Evolutionary conservation across 2,888 invertebrate genomes (phyloP).

Genomic region (Cephus nigrinus): DNA sequence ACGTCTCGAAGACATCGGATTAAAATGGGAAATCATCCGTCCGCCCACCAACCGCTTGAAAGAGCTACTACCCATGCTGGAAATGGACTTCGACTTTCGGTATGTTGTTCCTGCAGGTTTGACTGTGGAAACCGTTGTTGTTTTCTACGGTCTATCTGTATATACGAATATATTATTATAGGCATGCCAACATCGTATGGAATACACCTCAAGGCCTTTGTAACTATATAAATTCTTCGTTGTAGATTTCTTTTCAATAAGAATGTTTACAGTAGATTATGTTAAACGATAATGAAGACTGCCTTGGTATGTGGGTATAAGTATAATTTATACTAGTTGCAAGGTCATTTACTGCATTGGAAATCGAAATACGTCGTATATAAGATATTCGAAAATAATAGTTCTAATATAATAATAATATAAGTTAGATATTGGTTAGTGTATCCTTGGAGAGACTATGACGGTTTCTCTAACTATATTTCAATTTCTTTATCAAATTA

Average conservation of each 20-base stretch:
- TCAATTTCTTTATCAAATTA: neutral
- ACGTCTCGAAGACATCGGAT: conserved; percentile 51
- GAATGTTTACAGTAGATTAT: neutral
- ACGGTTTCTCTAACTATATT: neutral
- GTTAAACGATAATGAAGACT: neutral
- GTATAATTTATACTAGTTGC: neutral
- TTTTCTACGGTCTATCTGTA: neutral
- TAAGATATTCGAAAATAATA: neutral
- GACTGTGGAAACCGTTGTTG: neutral
- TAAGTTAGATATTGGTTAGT: no score
- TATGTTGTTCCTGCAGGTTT: conserved; percentile 37
- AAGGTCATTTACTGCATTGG: neutral
- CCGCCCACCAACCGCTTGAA: conserved; percentile 86
- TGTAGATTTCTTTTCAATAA: neutral
- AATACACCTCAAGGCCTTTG: neutral
- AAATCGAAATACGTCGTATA: neutral
- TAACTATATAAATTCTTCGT: neutral
- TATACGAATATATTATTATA: neutral
- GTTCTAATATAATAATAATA: neutral
- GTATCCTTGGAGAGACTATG: neutral
- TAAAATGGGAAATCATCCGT: conserved; percentile 85
- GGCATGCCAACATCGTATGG: neutral
- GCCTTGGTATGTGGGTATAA: neutral
- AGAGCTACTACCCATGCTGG: conserved; percentile 68
- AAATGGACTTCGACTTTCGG: conserved; percentile 63